Evolutionary conservation across 2,888 invertebrate species (phyloP), one percentile per base, ranked within the genome.

Genomic region (Tetranychus piercei): DNA sequence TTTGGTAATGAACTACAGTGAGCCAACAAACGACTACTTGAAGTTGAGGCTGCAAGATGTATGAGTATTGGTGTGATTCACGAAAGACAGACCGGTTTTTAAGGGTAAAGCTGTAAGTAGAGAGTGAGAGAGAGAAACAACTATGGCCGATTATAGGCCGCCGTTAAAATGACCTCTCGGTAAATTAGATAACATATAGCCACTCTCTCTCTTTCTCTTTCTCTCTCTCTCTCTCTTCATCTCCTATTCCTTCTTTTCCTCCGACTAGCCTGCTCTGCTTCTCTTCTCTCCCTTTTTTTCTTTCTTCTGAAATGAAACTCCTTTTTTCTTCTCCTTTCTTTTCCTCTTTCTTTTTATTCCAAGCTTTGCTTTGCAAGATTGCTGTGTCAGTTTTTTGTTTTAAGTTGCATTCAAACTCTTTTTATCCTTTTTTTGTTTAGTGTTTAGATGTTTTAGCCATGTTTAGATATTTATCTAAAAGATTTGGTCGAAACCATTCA

Each of bases 401-500:
- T 55, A 9, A 15, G 5, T 55, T 55, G 15, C 6, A 55, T 55
- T 55, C 55, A 15, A 15, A 15, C 11, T 55, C 11, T 55, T 9
- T 55, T 55, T 55, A 9, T 55, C 15, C 15, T 7, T 55, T 34
- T 34, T 34, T 34, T 34, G 5, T 34, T 34, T 34, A 34, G 34
- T 34, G 55, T 45, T 45, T 45, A 45, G 9, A 8, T 45, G 45
- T 45, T 9, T 55, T 55, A 55, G 15, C 55, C 55, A 79, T 79
- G 79, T 74, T 79, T 44, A 78, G 79, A 44, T 79, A 78, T 75
- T 75, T 79, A 15, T 78, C 78, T 66, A 78, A 78, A 76, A 75
- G 79, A 70, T 79, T 79, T 69, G 69, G 69, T 20, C n/a, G 69
- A 23, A n/a, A 22, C 20, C 69, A 22, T 69, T 74, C 75, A 77